phyloP scores from a whole-genome alignment of 1,140 invertebrate species.

The Drosophila micromelanica region DNA sequence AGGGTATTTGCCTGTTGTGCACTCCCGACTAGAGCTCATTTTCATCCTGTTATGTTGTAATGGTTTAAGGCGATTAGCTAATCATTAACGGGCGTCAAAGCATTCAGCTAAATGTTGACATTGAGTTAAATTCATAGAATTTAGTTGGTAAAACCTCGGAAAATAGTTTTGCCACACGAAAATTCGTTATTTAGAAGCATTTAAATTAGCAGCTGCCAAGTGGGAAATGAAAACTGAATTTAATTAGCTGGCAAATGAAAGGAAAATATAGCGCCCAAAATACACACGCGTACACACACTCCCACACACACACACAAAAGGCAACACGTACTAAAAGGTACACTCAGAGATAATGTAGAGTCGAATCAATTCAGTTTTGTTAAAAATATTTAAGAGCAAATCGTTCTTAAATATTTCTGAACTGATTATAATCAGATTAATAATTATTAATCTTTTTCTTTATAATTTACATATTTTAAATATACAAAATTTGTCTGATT shows the following conservation, averaged over 20 bases:
- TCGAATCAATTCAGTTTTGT: too few relatives aligned
- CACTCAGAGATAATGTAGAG: neutral
- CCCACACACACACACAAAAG: slow-evolving; percentile 7
- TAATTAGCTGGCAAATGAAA: slow-evolving; percentile 55
- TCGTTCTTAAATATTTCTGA: too few relatives aligned
- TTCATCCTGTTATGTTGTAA: too few relatives aligned
- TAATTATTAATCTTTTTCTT: too few relatives aligned
- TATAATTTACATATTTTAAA: too few relatives aligned
- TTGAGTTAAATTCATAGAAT: neutral
- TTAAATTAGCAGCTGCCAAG: slow-evolving; percentile 24
- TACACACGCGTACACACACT: slow-evolving; percentile 2
- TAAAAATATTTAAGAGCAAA: too few relatives aligned
- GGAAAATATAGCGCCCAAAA: slow-evolving; percentile 30
- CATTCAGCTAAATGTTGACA: neutral
- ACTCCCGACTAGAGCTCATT: too few relatives aligned
- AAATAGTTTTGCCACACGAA: slow-evolving; percentile 11
- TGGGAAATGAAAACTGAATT: slow-evolving; percentile 37
- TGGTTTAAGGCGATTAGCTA: too few relatives aligned
- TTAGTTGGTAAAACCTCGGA: neutral
- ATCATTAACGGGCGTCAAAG: neutral
- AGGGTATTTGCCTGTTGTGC: too few relatives aligned
- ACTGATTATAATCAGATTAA: too few relatives aligned
- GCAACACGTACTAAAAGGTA: neutral
- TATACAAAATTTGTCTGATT: too few relatives aligned
- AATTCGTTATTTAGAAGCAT: slow-evolving; percentile 7